phyloP scores from a whole-genome alignment of 1,140 invertebrate genomes.

The Drosophila asahinai region DNA sequence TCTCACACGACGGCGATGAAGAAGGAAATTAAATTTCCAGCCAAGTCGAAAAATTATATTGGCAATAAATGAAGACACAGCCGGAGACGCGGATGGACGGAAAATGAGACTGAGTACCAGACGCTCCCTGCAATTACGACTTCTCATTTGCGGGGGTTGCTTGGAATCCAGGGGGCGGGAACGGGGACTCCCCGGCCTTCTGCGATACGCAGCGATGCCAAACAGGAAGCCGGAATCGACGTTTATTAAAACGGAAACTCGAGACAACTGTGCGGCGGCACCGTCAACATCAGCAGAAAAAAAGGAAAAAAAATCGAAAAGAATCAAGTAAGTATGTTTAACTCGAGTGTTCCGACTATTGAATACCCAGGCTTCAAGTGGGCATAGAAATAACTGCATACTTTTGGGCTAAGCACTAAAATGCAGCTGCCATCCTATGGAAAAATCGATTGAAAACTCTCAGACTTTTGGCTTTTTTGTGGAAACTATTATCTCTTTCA shows the following conservation, averaged over 20 bases:
- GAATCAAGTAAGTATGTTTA: background rate
- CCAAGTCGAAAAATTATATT: slow-evolving; percentile 80
- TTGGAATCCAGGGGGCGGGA: slow-evolving; percentile 9
- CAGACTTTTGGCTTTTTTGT: no score
- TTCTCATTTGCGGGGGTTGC: slow-evolving; percentile 38
- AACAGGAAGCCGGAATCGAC: slow-evolving; percentile 83
- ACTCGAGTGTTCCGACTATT: background rate
- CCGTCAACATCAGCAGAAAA: slow-evolving; percentile 30
- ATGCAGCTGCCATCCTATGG: background rate
- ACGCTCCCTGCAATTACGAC: slow-evolving; percentile 66
- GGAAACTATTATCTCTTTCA: no score
- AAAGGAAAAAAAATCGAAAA: slow-evolving; percentile 12
- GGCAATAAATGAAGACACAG: slow-evolving; percentile 78
- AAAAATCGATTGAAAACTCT: no score
- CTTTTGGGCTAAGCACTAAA: no score
- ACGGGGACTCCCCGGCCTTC: slow-evolving; percentile 1
- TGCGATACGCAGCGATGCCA: slow-evolving; percentile 58
- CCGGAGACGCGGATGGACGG: slow-evolving; percentile 18
- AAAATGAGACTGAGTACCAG: slow-evolving; percentile 40
- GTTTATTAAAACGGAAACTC: slow-evolving; percentile 83
- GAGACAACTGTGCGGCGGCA: slow-evolving; percentile 79
- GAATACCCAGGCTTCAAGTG: background rate
- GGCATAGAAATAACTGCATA: background rate
- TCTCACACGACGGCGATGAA: slow-evolving; percentile 33
- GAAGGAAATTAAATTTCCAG: slow-evolving; percentile 80